phyloP scores from a whole-genome alignment of 2,113 vertebrate genomes.

The Sylvietta virens region DNA sequence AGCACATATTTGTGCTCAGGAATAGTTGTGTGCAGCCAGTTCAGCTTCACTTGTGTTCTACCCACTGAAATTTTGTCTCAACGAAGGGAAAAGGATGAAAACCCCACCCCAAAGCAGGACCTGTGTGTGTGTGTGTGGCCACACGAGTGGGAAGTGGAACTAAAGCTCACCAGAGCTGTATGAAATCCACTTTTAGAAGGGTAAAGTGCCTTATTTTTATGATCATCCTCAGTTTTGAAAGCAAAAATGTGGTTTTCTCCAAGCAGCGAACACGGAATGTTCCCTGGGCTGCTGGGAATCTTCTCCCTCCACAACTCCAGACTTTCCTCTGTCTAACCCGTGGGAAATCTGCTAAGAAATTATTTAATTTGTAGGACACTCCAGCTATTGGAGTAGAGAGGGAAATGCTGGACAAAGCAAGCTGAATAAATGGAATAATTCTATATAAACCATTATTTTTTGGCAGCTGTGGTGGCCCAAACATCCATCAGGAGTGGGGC shows the following conservation, averaged over 20 bases:
- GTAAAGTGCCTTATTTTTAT: neutral
- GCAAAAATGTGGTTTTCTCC: neutral
- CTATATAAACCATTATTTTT: neutral
- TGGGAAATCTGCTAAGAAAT: neutral
- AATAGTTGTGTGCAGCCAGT: neutral
- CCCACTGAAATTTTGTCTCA: neutral
- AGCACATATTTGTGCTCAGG: conserved; percentile 16
- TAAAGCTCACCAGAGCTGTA: neutral
- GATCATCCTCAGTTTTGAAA: neutral
- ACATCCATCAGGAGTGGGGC: neutral
- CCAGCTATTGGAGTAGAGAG: neutral
- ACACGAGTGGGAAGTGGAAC: neutral
- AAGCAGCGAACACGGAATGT: neutral
- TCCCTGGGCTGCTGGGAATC: neutral
- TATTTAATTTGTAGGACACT: neutral
- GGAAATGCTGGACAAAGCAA: neutral
- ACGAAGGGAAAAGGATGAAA: neutral
- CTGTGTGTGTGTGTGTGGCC: neutral
- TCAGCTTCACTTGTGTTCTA: neutral
- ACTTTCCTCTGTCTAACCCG: neutral
- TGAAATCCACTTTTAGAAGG: neutral
- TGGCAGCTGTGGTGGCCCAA: neutral
- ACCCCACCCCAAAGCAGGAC: neutral
- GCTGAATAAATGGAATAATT: neutral
- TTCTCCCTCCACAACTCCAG: neutral